Percentiles rank a stretch among this genome's conserved stretches.
Evolutionary conservation across 2,797 vertebrate genomes (phyloP).

Genomic region (Hemitrygon akajei): DNA sequence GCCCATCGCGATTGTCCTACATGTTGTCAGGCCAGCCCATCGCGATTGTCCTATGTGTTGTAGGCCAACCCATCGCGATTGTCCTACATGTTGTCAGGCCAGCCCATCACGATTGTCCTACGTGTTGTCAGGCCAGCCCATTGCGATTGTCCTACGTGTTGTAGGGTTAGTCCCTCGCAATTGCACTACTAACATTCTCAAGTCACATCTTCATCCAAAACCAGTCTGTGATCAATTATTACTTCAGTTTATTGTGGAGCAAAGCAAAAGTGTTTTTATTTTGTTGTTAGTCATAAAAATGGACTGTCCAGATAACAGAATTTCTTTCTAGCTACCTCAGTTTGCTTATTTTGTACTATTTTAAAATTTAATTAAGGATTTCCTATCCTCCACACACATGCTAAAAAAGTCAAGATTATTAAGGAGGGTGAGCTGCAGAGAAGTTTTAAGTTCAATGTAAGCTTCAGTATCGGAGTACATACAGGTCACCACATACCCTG

Average conservation of each 20-base stretch:
- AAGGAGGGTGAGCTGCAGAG: no score
- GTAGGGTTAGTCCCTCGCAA: slow-evolving; percentile 44
- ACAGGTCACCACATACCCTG: no score
- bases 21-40: no score
- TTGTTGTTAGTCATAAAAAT: no score
- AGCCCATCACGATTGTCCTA: no score
- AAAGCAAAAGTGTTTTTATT: neutral
- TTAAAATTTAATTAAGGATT: neutral
- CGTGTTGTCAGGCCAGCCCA: no score
- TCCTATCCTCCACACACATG: neutral
- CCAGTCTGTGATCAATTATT: neutral
- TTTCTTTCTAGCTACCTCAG: neutral
- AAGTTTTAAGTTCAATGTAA: neutral
- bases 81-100: no score
- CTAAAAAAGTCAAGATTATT: neutral
- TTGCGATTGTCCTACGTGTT: slow-evolving; percentile 33
- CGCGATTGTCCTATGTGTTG: no score
- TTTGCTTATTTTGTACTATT: neutral
- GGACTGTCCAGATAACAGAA: no score
- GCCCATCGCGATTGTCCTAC: no score
- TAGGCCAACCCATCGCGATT: no score
- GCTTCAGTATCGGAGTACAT: no score
- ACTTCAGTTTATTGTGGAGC: neutral
- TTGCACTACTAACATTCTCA: slow-evolving; percentile 42
- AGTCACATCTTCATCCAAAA: neutral